Base-by-base conservation (phyloP, 2,888 invertebrate genomes). In the Tachina fera region DNA sequence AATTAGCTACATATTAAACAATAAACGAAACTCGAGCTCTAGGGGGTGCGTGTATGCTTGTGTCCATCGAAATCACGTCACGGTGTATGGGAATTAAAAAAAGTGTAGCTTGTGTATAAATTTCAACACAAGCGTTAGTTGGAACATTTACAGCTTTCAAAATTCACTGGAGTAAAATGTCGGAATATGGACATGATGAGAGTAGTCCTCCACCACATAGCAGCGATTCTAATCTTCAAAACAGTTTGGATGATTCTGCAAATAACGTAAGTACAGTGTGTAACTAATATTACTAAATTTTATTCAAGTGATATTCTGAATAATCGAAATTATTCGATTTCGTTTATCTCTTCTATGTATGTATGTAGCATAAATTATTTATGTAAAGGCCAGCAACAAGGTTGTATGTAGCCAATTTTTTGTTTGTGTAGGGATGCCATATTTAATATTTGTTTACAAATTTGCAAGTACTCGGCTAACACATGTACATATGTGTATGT, bases 201-300 rank as follows among this genome's bases (percentile, higher is more conserved):
- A 68, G 84, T 56, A 86, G 84, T 75, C 79, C 81, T 58, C 65
- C 75, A 67, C 60, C 70, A 74, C 83, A 80, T 68, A 77, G 80
- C 53, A 60, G 70, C 53, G 80, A 85, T 39, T 39, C 75, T 39
- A 60, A 79, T 77, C 68, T 77, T 51, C 84, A 87, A 74, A 87
- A 83, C 43, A 87, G 86, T 61, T 58, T 84, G 16, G 88, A 88
- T 51, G 87, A 87, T 65, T 76, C 87, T 56, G 83, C 87, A 70
- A 82, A 88, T 67, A 87, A 87, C 80, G 88, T 88, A 82, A 88
- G 88, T 88, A 86, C 85, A 83, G 75, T 83, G 1, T 5, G 43
- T 10, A n/a, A 10, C 10, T 16, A n/a, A 16, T 14, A 16, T n/a
- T 61, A 3, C 10, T 31, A 31, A 31, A 10, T n/a, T 14, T 71